Evolutionary conservation across 2,113 vertebrate species (phyloP).

Genomic region (Phasianus colchicus): DNA sequence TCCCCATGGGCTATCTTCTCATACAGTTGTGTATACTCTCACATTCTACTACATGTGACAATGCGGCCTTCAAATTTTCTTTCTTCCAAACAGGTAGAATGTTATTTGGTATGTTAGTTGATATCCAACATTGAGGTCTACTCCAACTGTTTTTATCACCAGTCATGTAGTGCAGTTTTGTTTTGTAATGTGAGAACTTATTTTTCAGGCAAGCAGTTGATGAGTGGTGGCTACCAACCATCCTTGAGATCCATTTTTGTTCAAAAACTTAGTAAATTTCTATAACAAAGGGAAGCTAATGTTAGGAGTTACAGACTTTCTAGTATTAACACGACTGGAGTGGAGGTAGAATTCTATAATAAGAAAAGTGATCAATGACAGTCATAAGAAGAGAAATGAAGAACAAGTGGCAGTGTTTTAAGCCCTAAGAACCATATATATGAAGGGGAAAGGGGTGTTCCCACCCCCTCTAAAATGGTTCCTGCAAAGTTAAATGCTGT

Average conservation of each 20-base stretch:
- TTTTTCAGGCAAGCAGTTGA: neutral
- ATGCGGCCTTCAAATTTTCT: neutral
- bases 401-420: neutral
- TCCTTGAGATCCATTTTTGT: neutral
- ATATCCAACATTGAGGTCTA: neutral
- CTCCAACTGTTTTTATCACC: neutral
- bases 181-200: neutral
- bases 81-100: neutral
- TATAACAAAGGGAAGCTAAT: neutral
- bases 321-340: neutral
- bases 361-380: neutral
- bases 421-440: neutral
- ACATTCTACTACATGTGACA: neutral
- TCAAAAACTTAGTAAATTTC: neutral
- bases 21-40: neutral
- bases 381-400: neutral
- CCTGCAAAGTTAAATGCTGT: neutral
- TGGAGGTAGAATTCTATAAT: neutral
- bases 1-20: neutral
- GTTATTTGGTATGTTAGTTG: neutral
- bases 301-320: neutral
- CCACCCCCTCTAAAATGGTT: neutral
- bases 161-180: neutral
- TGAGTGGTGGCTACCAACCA: neutral
- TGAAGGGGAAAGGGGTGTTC: neutral